Evolutionary conservation across 2,888 invertebrate species (phyloP).

Genomic region (Brachyopa scutellaris): DNA sequence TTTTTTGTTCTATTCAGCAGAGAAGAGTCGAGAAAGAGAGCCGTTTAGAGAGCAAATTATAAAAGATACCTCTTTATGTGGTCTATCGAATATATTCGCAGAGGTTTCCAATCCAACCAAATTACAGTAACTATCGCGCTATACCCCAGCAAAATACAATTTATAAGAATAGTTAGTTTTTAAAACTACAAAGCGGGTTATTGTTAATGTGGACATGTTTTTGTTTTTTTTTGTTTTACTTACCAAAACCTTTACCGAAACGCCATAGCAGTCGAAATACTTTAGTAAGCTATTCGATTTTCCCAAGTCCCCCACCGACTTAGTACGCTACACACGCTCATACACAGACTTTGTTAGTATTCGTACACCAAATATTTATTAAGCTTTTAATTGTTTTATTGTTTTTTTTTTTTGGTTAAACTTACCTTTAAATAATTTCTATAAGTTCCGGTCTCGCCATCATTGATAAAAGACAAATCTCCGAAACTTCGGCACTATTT

Average conservation of each 20-base stretch:
- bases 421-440: conserved; percentile 69
- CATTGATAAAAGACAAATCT: conserved; percentile 72
- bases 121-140: conserved; percentile 79
- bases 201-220: too few relatives aligned
- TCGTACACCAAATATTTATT: background rate
- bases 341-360: conserved; percentile 19
- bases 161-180: background rate
- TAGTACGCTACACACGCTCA: conserved; percentile 69
- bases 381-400: conserved; percentile 7
- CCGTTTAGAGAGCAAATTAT: background rate
- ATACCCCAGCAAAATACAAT: conserved; percentile 27
- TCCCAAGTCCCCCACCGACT: conserved; percentile 73
- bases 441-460: conserved; percentile 27
- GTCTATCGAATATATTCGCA: conserved; percentile 26
- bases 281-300: conserved; percentile 57
- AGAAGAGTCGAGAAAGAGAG: conserved; percentile 2
- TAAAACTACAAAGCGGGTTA: conserved; percentile 20
- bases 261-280: conserved; percentile 80
- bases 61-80: conserved; percentile 26
- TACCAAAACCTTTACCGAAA: conserved; percentile 86
- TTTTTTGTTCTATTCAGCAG: background rate
- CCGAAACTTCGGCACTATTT: conserved; percentile 74
- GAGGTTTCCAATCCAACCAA: conserved; percentile 74
- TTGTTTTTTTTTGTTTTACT: too few relatives aligned
- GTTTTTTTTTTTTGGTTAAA: background rate